Percentiles rank a stretch among this genome's conserved stretches.
Evolutionary conservation across 2,888 invertebrate species (phyloP).

Genomic region (Pharmacophagus antenor): DNA sequence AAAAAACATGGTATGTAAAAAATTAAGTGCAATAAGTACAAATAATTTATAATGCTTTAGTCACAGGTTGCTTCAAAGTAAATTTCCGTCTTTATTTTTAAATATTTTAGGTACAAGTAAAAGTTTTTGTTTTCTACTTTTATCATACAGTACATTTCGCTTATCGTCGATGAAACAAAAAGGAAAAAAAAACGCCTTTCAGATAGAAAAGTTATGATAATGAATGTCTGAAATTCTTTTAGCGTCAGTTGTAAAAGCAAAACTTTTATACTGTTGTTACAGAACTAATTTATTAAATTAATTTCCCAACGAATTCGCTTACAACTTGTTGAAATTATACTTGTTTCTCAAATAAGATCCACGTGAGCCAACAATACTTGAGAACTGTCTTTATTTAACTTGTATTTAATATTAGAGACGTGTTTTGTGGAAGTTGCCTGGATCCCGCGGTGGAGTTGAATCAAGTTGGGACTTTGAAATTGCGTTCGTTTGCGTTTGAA

Average conservation of each 20-base stretch:
- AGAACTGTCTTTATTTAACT: slow-evolving; percentile 70
- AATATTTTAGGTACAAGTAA: slow-evolving; percentile 10
- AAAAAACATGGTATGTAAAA: background rate
- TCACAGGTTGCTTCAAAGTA: too few species aligned
- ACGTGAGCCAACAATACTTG: slow-evolving; percentile 63
- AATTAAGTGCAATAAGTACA: background rate
- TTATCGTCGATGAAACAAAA: slow-evolving; percentile 25
- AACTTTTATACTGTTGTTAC: slow-evolving; percentile 53
- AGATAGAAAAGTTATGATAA: slow-evolving; percentile 39
- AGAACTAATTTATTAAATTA: slow-evolving; percentile 66
- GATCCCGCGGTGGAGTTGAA: slow-evolving; percentile 50
- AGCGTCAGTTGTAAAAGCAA: slow-evolving; percentile 47
- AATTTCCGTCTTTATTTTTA: background rate
- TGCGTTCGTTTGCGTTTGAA: slow-evolving; percentile 58
- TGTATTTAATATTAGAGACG: slow-evolving; percentile 73
- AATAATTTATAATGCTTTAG: too few species aligned
- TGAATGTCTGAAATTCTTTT: slow-evolving; percentile 49
- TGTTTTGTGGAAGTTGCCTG: slow-evolving; percentile 61
- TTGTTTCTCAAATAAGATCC: slow-evolving; percentile 64
- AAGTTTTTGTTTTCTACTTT: slow-evolving; percentile 16
- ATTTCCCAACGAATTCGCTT: slow-evolving; percentile 57
- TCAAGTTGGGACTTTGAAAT: slow-evolving; percentile 64
- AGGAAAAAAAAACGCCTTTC: slow-evolving; percentile 25
- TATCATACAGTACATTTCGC: slow-evolving; percentile 7
- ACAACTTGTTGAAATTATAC: slow-evolving; percentile 63